These are phyloP conservation scores for Clarias pachynema DNA, from an alignment of 2,797 vertebrate genomes.

Conservation along the genomic window DNA sequence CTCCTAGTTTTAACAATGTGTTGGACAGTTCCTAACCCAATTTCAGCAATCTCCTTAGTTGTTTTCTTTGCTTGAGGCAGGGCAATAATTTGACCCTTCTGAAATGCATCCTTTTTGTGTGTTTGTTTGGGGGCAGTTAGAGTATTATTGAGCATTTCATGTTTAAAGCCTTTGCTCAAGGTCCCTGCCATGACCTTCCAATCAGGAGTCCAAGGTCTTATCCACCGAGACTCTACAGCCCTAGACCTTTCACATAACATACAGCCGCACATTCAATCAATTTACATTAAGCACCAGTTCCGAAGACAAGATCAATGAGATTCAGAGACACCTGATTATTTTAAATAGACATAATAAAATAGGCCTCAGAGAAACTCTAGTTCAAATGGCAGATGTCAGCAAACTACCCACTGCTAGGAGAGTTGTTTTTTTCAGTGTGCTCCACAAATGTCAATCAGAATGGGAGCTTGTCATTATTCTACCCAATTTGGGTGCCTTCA, in stretches of 20 bases:
- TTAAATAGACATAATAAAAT: neutral
- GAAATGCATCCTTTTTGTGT: no score
- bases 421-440: neutral
- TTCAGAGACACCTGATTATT: no score
- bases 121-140: no score
- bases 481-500: neutral
- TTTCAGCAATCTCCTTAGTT: no score
- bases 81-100: no score
- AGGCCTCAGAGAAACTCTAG: neutral
- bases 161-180: neutral
- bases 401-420: neutral
- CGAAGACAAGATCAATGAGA: neutral
- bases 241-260: neutral
- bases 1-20: no score
- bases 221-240: no score
- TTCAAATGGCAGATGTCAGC: neutral
- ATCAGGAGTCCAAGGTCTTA: neutral
- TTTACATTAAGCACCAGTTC: neutral
- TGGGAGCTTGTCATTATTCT: neutral
- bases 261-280: neutral
- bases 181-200: neutral
- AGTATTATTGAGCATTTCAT: neutral
- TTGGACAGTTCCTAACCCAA: no score
- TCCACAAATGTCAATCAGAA: neutral
- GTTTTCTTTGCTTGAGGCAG: no score